phyloP scores from a whole-genome alignment of 2,113 vertebrate genomes.

The Oryzias melastigma region DNA sequence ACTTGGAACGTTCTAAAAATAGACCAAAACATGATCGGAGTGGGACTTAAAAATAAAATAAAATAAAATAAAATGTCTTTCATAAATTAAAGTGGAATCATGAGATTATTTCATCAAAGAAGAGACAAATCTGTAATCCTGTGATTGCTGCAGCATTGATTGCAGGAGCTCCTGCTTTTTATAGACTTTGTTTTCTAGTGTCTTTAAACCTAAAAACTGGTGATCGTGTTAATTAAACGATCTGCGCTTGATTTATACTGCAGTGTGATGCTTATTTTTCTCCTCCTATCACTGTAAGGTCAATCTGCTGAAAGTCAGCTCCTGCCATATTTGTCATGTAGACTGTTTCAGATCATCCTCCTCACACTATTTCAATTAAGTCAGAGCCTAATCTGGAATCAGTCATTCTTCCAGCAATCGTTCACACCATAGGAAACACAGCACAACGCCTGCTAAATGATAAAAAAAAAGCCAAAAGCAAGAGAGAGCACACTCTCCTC shows the following conservation, averaged over 20 bases:
- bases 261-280: slow-evolving; percentile 56
- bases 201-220: slow-evolving; percentile 43
- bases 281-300: slow-evolving; percentile 62
- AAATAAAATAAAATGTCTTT: too few relatives aligned
- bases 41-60: too few relatives aligned
- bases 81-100: too few relatives aligned
- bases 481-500: slow-evolving; percentile 37
- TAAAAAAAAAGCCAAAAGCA: slow-evolving; percentile 51
- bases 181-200: slow-evolving; percentile 51
- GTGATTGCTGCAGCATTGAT: slow-evolving; percentile 23
- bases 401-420: slow-evolving; percentile 46
- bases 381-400: slow-evolving; percentile 27
- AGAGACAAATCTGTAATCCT: slow-evolving; percentile 29
- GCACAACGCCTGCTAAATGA: slow-evolving; percentile 52
- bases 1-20: too few relatives aligned
- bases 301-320: slow-evolving; percentile 56
- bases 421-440: slow-evolving; percentile 6
- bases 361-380: slow-evolving; percentile 59
- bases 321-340: slow-evolving; percentile 54
- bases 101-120: too few relatives aligned
- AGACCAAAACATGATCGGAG: too few relatives aligned
- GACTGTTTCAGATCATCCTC: slow-evolving; percentile 32
- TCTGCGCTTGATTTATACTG: slow-evolving; percentile 59
- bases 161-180: slow-evolving; percentile 53
- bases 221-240: slow-evolving; percentile 62